Evolutionary conservation across 2,113 vertebrate genomes (phyloP).

Genomic region (Sinocyclocheilus maitianheensis): DNA sequence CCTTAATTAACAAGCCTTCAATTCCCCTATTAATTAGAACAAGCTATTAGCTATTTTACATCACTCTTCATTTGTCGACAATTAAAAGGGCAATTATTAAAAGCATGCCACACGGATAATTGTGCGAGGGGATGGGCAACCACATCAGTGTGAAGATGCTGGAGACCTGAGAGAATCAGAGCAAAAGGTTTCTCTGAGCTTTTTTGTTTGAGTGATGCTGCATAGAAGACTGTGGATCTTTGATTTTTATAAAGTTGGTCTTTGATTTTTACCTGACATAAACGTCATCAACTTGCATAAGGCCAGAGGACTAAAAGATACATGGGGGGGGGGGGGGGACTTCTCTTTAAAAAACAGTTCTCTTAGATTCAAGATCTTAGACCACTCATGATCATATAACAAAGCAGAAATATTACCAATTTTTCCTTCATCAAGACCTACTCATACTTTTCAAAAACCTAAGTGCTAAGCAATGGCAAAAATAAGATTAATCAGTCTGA

Average conservation of each 20-base stretch:
- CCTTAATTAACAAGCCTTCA: slow-evolving; percentile 92
- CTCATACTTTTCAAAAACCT: slow-evolving; percentile 39
- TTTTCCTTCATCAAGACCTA: slow-evolving; percentile 13
- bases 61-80: slow-evolving; percentile 85
- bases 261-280: too few relatives aligned
- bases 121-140: slow-evolving; percentile 77
- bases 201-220: background rate
- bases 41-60: slow-evolving; percentile 88
- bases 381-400: background rate
- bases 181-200: background rate
- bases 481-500: slow-evolving; percentile 60
- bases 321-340: background rate
- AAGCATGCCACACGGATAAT: slow-evolving; percentile 82
- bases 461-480: slow-evolving; percentile 48
- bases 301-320: background rate
- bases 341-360: background rate
- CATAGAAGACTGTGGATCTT: background rate
- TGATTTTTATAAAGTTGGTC: too few relatives aligned
- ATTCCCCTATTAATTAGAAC: slow-evolving; percentile 91
- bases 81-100: slow-evolving; percentile 92
- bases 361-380: background rate
- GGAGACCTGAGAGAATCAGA: slow-evolving; percentile 42
- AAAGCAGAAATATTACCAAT: background rate
- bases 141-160: slow-evolving; percentile 49
- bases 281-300: too few relatives aligned